Conservation (phyloP, 2,888 invertebrate genomes). For the Gari tellinella region DNA sequence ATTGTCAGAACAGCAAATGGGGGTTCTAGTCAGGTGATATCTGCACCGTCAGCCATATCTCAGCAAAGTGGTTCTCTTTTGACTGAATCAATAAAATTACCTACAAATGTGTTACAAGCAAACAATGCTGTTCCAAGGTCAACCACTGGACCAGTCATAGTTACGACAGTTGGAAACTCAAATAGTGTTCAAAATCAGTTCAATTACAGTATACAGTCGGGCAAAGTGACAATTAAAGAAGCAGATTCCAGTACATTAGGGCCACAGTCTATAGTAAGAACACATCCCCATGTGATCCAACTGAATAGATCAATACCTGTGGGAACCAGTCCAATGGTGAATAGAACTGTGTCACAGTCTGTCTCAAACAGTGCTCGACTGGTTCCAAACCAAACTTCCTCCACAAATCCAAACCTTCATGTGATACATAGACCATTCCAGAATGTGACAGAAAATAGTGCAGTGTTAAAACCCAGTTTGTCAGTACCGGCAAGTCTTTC, state of each 20-base stretch:
- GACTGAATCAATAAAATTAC: conserved; percentile 21
- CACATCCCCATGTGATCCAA: conserved; percentile 48
- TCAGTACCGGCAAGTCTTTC: conserved; percentile 47
- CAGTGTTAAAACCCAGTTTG: conserved; percentile 41
- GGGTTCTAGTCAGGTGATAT: conserved; percentile 20
- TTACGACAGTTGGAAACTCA: conserved; percentile 14
- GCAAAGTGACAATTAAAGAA: conserved; percentile 8
- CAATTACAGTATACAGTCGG: conserved; percentile 6
- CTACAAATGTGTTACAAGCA: conserved; percentile 26
- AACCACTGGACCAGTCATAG: conserved; percentile 9
- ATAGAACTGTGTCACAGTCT: conserved; percentile 17
- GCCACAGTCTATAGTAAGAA: conserved; percentile 2
- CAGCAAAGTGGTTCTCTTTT: conserved; percentile 29
- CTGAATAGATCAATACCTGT: conserved; percentile 29
- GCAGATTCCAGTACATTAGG: not conserved
- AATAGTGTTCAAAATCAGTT: conserved; percentile 45
- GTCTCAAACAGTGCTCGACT: conserved; percentile 26
- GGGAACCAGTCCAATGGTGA: not conserved
- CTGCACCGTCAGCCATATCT: conserved; percentile 32
- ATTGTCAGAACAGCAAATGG: conserved; percentile 52
- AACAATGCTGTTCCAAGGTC: conserved; percentile 16
- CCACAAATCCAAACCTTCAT: conserved; percentile 37
- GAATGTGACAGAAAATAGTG: conserved; percentile 22
- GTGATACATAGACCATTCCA: conserved; percentile 60
- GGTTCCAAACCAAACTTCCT: conserved; percentile 21